Evolutionary conservation across 1,140 invertebrate species (phyloP).

Genomic region (Nixonia krombeini): DNA sequence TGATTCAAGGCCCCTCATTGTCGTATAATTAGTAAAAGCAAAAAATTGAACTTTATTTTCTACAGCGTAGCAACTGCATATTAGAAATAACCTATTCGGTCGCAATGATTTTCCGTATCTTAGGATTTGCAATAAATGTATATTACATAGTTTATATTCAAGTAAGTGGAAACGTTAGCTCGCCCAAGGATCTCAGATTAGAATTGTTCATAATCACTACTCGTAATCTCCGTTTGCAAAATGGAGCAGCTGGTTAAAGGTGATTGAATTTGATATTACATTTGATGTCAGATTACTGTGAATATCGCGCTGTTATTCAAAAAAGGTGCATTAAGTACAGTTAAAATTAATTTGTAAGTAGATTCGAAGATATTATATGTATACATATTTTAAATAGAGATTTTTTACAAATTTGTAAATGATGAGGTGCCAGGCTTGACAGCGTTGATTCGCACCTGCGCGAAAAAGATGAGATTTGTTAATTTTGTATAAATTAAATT

Average conservation of each 20-base stretch:
- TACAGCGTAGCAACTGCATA: neutral
- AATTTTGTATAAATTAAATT: too few species aligned
- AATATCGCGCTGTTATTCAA: neutral
- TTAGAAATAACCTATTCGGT: slow-evolving; percentile 2
- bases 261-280: slow-evolving; percentile 3
- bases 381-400: neutral
- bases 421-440: too few species aligned
- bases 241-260: too few species aligned
- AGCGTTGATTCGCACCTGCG: too few species aligned
- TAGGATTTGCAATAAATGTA: slow-evolving; percentile 31
- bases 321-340: neutral
- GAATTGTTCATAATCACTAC: too few species aligned
- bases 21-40: neutral
- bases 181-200: slow-evolving; percentile 40
- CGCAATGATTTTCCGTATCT: slow-evolving; percentile 10
- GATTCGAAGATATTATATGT: neutral
- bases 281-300: neutral
- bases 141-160: slow-evolving; percentile 26
- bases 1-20: neutral
- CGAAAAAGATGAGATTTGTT: slow-evolving; percentile 1
- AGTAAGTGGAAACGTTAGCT: slow-evolving; percentile 22
- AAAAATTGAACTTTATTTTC: too few species aligned
- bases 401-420: neutral
- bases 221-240: too few species aligned
- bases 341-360: slow-evolving; percentile 26